phyloP scores from a whole-genome alignment of 1,140 invertebrate genomes.

The Drosophila pandora region DNA sequence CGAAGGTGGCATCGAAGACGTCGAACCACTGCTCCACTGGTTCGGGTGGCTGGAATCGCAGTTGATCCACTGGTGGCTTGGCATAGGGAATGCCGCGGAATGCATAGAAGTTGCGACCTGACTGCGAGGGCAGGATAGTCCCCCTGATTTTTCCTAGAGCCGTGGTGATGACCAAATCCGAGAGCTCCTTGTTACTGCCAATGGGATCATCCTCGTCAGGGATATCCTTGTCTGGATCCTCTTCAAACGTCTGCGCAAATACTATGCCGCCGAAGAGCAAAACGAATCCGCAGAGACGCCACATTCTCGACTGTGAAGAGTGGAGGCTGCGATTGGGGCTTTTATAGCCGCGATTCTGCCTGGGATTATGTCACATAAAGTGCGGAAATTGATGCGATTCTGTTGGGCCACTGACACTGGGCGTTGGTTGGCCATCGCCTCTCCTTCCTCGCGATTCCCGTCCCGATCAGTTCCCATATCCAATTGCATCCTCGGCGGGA shows the following conservation, averaged over 20 bases:
- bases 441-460: conserved; percentile 2
- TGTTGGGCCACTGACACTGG: conserved; percentile 44
- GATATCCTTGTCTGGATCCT: conserved; percentile 23
- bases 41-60: conserved; percentile 86
- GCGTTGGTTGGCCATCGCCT: conserved; percentile 26
- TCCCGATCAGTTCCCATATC: conserved; percentile 64
- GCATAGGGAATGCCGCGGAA: conserved; percentile 88
- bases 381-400: conserved; percentile 68
- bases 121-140: conserved; percentile 69
- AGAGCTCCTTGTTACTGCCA: conserved; percentile 75
- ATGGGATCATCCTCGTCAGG: conserved; percentile 45
- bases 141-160: conserved; percentile 79
- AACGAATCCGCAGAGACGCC: conserved; percentile 33
- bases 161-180: conserved; percentile 78
- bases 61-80: conserved; percentile 86
- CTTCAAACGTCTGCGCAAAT: conserved; percentile 25
- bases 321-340: conserved; percentile 24
- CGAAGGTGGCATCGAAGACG: conserved; percentile 85
- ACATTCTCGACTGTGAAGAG: conserved; percentile 62
- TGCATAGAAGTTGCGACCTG: conserved; percentile 86
- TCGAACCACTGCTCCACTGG: conserved; percentile 85
- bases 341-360: conserved; percentile 58
- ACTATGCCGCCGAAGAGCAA: conserved; percentile 18
- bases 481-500: conserved; percentile 44
- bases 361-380: conserved; percentile 61